Evolutionary conservation across 2,797 vertebrate species (phyloP).

Genomic region (Austrolebias charrua): DNA sequence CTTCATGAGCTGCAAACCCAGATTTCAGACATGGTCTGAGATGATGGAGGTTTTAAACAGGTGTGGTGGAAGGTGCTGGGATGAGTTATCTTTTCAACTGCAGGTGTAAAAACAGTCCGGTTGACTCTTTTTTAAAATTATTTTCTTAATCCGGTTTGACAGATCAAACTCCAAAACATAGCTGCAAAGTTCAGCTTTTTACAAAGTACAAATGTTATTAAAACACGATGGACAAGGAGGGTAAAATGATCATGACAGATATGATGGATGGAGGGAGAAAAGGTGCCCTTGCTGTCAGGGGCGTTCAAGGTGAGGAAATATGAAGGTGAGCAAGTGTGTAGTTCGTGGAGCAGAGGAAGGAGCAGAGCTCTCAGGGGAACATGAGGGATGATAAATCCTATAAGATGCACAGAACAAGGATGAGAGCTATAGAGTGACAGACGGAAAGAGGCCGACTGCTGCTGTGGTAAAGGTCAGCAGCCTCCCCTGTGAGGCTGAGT

Average conservation of each 20-base stretch:
- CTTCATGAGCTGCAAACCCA: no score
- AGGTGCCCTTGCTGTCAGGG: slow-evolving; percentile 60
- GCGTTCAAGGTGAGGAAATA: slow-evolving; percentile 59
- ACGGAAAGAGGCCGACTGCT: slow-evolving; percentile 57
- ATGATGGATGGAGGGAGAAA: slow-evolving; percentile 61
- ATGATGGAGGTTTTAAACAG: no score
- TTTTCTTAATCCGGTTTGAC: not conserved
- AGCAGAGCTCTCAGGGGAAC: slow-evolving; percentile 52
- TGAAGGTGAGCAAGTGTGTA: slow-evolving; percentile 47
- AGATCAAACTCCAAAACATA: not conserved
- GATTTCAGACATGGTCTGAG: no score
- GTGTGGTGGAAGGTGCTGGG: not conserved
- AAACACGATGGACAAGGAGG: slow-evolving; percentile 14
- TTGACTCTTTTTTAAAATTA: not conserved
- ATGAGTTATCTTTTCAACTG: not conserved
- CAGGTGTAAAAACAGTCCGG: not conserved
- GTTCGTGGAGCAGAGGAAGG: slow-evolving; percentile 45
- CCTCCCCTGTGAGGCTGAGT: slow-evolving; percentile 73
- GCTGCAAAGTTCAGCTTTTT: not conserved
- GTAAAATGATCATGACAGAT: slow-evolving; percentile 56
- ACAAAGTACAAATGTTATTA: not conserved
- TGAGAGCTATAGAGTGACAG: slow-evolving; percentile 52
- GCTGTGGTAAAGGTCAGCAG: slow-evolving; percentile 72
- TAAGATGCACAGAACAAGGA: slow-evolving; percentile 53
- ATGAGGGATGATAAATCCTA: slow-evolving; percentile 49